Percentiles rank a stretch among this genome's conserved stretches.
These are phyloP conservation scores for Sylvicapra grimmia DNA, from an alignment of 2,113 vertebrate genomes.

Conservation along the genomic window DNA sequence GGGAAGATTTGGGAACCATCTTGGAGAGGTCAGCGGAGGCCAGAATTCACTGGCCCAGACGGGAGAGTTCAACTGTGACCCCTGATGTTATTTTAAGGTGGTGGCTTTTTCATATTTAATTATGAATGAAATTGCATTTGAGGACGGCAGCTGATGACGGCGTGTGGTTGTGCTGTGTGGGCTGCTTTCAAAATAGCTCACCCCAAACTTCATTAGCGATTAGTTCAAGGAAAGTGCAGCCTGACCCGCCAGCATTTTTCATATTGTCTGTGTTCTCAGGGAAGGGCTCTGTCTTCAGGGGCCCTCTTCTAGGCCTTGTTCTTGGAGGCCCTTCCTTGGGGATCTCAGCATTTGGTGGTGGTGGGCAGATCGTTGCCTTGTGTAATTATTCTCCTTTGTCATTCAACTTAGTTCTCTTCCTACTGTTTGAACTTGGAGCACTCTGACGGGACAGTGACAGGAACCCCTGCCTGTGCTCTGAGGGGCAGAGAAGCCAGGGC, in stretches of 20 bases:
- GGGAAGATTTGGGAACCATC: not conserved
- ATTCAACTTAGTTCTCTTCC: not conserved
- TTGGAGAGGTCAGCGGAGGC: not conserved
- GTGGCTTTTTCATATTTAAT: conserved; percentile 81
- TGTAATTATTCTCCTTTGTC: not conserved
- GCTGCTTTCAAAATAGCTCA: conserved; percentile 78
- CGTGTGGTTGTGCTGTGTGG: conserved; percentile 74
- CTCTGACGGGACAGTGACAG: not conserved
- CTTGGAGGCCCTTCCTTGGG: not conserved
- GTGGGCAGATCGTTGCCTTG: not conserved
- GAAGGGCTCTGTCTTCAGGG: not conserved
- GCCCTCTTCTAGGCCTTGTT: not conserved
- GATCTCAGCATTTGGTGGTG: not conserved
- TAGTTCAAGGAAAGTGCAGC: conserved; percentile 65
- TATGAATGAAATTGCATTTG: conserved; percentile 82
- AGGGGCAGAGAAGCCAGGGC: not conserved
- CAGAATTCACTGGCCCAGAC: not conserved
- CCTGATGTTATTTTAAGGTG: conserved; percentile 79
- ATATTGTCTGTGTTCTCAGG: not conserved
- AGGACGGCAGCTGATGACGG: conserved; percentile 76
- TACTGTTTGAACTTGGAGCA: not conserved
- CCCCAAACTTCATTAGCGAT: conserved; percentile 78
- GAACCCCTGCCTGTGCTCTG: not conserved
- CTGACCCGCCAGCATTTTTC: conserved; percentile 42
- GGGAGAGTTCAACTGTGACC: conserved; percentile 75